Percentiles rank a stretch among this genome's conserved stretches.
phyloP scores from a whole-genome alignment of 2,888 invertebrate genomes.

The Spisula solida region DNA sequence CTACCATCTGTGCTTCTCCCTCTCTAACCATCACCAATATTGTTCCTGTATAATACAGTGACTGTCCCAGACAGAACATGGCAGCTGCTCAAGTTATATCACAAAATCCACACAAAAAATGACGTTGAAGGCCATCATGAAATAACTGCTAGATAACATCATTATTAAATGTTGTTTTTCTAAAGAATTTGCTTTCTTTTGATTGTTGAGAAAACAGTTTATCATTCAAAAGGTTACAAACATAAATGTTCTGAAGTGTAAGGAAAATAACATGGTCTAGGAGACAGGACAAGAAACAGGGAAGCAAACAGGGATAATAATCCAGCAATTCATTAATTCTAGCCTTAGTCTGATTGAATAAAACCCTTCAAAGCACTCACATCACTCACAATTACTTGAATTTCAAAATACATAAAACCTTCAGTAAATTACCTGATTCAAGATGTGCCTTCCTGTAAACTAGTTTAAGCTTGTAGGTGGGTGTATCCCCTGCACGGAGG shows the following conservation, averaged over 20 bases:
- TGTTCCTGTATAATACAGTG: background rate
- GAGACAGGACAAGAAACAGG: no score
- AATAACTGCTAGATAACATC: no score
- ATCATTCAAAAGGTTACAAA: no score
- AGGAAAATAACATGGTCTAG: no score
- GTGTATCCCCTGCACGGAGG: background rate
- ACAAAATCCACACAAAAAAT: background rate
- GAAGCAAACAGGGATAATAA: no score
- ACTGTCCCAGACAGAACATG: background rate
- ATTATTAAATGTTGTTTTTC: no score
- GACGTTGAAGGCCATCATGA: no score
- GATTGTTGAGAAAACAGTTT: no score
- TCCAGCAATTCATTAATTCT: no score
- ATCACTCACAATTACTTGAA: background rate
- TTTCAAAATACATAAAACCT: background rate
- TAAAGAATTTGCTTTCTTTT: no score
- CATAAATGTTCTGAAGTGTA: no score
- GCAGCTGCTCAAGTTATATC: slow-evolving; percentile 11
- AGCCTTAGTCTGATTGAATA: background rate
- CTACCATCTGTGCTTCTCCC: background rate
- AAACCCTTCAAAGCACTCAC: slow-evolving; percentile 3
- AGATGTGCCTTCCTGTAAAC: background rate
- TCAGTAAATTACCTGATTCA: background rate
- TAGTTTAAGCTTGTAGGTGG: background rate
- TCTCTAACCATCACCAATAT: background rate